Percentiles rank a stretch among this genome's conserved stretches.
Evolutionary conservation across 2,113 vertebrate species (phyloP).

Genomic region (Microtus richardsoni): DNA sequence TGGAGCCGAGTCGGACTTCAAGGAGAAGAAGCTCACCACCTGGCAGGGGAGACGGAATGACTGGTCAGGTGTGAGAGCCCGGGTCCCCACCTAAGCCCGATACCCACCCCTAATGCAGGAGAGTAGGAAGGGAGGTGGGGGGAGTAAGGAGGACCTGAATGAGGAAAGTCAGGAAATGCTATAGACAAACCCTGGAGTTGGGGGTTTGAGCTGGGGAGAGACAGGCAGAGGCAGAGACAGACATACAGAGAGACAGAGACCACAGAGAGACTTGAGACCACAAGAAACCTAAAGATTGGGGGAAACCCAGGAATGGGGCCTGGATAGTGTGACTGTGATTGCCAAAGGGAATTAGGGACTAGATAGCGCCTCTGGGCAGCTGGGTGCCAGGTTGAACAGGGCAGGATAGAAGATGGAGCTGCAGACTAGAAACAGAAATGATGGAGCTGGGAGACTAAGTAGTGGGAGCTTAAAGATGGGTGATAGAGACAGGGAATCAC

Average conservation of each 20-base stretch:
- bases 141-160: background rate
- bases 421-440: background rate
- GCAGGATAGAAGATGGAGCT: background rate
- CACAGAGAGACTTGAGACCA: background rate
- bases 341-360: background rate
- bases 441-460: background rate
- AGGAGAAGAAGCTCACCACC: conserved; percentile 91
- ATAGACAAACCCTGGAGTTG: background rate
- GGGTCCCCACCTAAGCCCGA: background rate
- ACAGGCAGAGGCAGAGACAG: background rate
- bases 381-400: background rate
- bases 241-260: background rate
- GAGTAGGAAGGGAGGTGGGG: background rate
- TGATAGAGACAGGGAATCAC: background rate
- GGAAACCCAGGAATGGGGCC: background rate
- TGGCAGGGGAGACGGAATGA: conserved; percentile 48
- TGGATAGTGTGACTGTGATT: background rate
- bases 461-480: background rate
- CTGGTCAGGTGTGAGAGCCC: background rate
- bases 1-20: conserved; percentile 89
- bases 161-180: background rate
- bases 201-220: background rate
- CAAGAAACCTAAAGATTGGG: background rate
- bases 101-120: background rate
- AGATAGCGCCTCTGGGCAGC: background rate